Conservation (phyloP, 2,888 invertebrate species). For the Nemotelus pantherinus region DNA sequence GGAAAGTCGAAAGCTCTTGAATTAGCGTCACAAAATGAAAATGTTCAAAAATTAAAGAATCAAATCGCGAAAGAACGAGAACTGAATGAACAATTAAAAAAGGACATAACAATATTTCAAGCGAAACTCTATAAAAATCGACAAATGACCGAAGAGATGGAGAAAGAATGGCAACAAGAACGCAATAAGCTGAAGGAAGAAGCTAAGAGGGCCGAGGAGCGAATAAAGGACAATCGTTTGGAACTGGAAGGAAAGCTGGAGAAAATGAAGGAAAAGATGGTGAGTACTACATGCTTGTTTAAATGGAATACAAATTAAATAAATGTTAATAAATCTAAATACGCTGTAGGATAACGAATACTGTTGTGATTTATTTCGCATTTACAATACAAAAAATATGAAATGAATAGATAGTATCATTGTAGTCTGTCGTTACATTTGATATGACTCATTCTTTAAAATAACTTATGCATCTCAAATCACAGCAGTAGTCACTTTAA, state of each 20-base stretch:
- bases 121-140: conserved; percentile 60
- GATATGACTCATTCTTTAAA: too few relatives aligned
- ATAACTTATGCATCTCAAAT: too few relatives aligned
- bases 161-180: conserved; percentile 55
- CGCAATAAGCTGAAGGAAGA: conserved; percentile 55
- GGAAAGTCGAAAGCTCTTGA: conserved; percentile 16
- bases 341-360: too few relatives aligned
- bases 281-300: conserved; percentile 64
- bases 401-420: too few relatives aligned
- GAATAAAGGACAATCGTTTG: conserved; percentile 62
- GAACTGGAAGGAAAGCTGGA: conserved; percentile 81
- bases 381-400: neutral
- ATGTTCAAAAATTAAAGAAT: conserved; percentile 22
- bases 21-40: neutral
- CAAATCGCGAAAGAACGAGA: conserved; percentile 44
- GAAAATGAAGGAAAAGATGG: conserved; percentile 84
- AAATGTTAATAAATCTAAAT: too few relatives aligned
- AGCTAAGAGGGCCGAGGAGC: conserved; percentile 56
- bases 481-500: too few relatives aligned
- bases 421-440: too few relatives aligned
- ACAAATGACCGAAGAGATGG: conserved; percentile 52
- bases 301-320: too few relatives aligned
- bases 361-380: too few relatives aligned
- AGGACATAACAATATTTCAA: conserved; percentile 60
- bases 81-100: conserved; percentile 53